Evolutionary conservation across 2,797 vertebrate genomes (phyloP).

Genomic region (Taenioides sp.): DNA sequence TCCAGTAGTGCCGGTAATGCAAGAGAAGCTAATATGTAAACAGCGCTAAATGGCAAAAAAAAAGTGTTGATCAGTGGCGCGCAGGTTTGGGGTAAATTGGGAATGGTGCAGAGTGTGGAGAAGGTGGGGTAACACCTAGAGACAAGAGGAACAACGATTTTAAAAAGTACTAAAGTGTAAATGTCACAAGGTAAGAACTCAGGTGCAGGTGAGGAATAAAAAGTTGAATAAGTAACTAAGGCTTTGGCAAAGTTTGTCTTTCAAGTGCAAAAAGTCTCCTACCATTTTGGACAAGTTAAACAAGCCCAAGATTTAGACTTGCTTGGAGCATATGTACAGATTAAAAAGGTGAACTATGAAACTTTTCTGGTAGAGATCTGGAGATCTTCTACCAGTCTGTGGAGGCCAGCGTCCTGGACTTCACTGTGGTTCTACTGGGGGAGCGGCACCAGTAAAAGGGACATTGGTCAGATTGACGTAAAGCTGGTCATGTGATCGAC

Average conservation of each 20-base stretch:
- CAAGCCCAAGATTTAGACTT: too few relatives aligned
- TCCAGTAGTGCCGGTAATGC: conserved; percentile 46
- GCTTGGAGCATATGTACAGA: too few relatives aligned
- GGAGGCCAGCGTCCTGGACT: too few relatives aligned
- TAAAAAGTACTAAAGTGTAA: conserved; percentile 31
- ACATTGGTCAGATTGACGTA: too few relatives aligned
- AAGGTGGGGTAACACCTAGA: conserved; percentile 55
- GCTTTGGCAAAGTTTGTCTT: neutral
- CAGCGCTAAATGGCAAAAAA: conserved; percentile 61
- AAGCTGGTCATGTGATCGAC: too few relatives aligned
- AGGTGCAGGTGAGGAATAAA: conserved; percentile 5
- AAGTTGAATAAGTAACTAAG: neutral
- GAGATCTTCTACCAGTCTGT: too few relatives aligned
- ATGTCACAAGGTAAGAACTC: conserved; percentile 17
- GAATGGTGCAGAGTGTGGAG: conserved; percentile 37
- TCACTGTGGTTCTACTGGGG: too few relatives aligned
- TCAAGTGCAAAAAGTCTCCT: neutral
- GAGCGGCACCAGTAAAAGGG: too few relatives aligned
- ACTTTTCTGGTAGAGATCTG: too few relatives aligned
- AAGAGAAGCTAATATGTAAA: conserved; percentile 52
- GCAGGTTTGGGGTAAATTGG: conserved; percentile 42
- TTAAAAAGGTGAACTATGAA: too few relatives aligned
- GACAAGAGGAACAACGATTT: conserved; percentile 40
- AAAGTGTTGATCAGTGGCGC: conserved; percentile 18
- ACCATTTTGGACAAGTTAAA: neutral